Conservation (phyloP, 2,113 vertebrate genomes). For the Camelus dromedarius region DNA sequence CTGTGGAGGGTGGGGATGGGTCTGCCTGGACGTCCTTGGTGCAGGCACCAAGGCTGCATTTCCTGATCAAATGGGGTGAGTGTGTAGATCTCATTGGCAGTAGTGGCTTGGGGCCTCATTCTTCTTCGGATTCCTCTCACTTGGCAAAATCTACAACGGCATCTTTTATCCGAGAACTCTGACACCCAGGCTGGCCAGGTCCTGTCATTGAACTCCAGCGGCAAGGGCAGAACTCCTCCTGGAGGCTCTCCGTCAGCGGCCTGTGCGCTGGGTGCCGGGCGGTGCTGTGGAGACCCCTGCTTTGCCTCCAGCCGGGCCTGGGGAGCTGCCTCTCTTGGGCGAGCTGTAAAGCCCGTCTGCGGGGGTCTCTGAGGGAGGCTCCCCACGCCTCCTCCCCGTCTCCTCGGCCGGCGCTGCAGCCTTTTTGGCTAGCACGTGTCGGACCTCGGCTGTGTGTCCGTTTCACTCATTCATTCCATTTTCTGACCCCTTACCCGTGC, state of each 20-base stretch:
- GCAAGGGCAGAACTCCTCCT: not conserved
- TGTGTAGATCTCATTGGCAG: not conserved
- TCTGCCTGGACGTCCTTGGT: not conserved
- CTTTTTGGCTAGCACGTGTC: not conserved
- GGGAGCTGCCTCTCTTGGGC: not conserved
- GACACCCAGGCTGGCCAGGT: not conserved
- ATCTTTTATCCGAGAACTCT: not conserved
- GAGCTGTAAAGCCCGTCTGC: not conserved
- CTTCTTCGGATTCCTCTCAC: not conserved
- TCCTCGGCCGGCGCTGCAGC: not conserved
- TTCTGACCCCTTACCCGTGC: not conserved
- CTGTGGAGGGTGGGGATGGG: not conserved
- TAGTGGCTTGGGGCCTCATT: not conserved
- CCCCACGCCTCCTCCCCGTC: not conserved
- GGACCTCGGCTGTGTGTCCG: not conserved
- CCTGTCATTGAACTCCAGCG: not conserved
- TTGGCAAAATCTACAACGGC: not conserved
- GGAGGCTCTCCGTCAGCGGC: not conserved
- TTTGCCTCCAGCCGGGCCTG: not conserved
- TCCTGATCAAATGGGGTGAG: not conserved
- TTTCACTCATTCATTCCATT: not conserved
- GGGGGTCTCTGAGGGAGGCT: not conserved
- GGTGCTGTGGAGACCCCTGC: not conserved
- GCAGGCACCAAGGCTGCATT: not conserved
- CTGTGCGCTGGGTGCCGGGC: not conserved